Percentiles rank a stretch among this genome's conserved stretches.
Conservation (phyloP, 35 echinoderm and acorn worm genomes). For the Diadema setosum region DNA sequence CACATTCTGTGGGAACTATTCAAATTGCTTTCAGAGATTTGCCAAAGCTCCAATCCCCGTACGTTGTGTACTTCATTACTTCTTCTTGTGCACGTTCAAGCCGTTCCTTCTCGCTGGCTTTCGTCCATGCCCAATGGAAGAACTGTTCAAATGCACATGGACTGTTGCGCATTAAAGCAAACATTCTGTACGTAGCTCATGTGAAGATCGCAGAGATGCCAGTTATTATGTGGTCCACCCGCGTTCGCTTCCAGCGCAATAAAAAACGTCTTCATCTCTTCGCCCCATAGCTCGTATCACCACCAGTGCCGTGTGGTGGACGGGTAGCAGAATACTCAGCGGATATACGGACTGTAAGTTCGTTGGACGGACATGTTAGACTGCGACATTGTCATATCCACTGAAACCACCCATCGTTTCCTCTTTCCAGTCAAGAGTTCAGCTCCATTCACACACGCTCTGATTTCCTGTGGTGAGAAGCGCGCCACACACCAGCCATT, state of each 20-base stretch:
- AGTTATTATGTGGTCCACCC: neutral
- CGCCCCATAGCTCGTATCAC: neutral
- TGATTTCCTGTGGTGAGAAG: conserved; percentile 7
- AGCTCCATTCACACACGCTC: neutral
- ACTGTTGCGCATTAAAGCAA: too few relatives aligned
- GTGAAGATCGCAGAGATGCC: neutral
- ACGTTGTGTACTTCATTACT: neutral
- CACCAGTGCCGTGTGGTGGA: neutral
- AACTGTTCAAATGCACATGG: neutral
- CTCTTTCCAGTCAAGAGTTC: neutral
- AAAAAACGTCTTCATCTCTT: neutral
- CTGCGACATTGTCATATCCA: neutral
- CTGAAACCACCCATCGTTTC: neutral
- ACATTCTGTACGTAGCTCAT: neutral
- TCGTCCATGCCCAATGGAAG: neutral
- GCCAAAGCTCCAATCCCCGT: neutral
- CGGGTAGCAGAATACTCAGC: neutral
- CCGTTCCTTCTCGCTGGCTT: neutral
- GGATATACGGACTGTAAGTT: neutral
- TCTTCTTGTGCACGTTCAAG: too few relatives aligned
- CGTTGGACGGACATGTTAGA: neutral
- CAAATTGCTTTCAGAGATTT: neutral
- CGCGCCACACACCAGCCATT: too few relatives aligned
- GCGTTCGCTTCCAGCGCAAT: neutral
- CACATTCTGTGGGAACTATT: neutral